Conservation (phyloP, 2,113 vertebrate genomes). For the Tautogolabrus adspersus region DNA sequence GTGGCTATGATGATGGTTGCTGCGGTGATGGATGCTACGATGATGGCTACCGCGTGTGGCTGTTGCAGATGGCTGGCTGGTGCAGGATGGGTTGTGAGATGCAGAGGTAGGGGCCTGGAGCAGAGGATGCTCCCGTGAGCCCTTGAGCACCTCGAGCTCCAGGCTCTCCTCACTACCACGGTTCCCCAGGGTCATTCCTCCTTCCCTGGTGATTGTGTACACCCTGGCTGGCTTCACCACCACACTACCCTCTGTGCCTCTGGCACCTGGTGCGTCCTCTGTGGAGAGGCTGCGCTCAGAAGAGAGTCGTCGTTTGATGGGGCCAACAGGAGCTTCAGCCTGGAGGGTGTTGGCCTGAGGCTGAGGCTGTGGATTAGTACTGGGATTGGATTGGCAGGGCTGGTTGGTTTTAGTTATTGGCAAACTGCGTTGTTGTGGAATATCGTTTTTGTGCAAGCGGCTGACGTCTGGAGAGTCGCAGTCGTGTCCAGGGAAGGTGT, state of each 20-base stretch:
- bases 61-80: conserved; percentile 55
- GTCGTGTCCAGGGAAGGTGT: conserved; percentile 89
- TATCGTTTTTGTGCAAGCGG: conserved; percentile 76
- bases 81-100: conserved; percentile 37
- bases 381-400: conserved; percentile 41
- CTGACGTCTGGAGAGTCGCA: conserved; percentile 87
- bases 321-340: conserved; percentile 31
- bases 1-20: conserved; percentile 72
- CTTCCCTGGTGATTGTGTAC: conserved; percentile 93
- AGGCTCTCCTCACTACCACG: conserved; percentile 86
- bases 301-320: conserved; percentile 89
- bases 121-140: conserved; percentile 68
- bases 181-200: conserved; percentile 87
- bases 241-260: conserved; percentile 64
- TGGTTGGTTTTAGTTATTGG: conserved; percentile 60
- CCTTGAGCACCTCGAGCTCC: conserved; percentile 91
- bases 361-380: conserved; percentile 43
- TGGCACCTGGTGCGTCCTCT: conserved; percentile 77
- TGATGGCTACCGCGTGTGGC: conserved; percentile 62
- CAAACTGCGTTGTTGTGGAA: conserved; percentile 63
- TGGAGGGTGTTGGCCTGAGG: conserved; percentile 46
- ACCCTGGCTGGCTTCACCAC: conserved; percentile 85
- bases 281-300: conserved; percentile 87
- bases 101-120: conserved; percentile 25
- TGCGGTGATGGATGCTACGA: conserved; percentile 83